Evolutionary conservation across 2,797 vertebrate genomes (phyloP), one percentile per base, ranked within the genome.

Genomic region (Eutrigla gurnardus): DNA sequence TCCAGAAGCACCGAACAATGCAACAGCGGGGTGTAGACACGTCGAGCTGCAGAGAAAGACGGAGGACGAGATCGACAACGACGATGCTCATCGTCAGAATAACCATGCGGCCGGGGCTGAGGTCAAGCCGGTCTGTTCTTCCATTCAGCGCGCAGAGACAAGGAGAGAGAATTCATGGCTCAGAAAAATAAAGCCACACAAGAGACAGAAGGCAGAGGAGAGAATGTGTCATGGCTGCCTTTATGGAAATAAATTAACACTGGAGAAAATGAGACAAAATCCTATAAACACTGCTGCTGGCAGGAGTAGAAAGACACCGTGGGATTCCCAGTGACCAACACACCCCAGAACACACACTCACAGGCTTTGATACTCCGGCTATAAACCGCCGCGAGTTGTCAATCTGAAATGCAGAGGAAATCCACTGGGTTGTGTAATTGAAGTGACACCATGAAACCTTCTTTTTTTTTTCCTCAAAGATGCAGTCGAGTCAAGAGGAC

Each of bases 181-280:
- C 71, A 65, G 87, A 76, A 73, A 87, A 90, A 75, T 76, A 69
- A 83, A 92, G 88, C 83, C 88, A 78, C 85, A 83, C 81, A 81
- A 33, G 80, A 91, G 82, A 84, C 79, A 77, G 68, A 84, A 80
- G 66, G 81, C 82, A 89, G 79, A 88, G 92, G 92, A 94, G 91
- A 92, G 88, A 92, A 93, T 91, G 91, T 92, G 93, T 93, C 92
- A 94, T 89, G 87, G 88, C 88, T 89, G 89, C 79, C 80, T 91
- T 90, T 88, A 90, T 93, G 90, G 93, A 93, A 94, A 94, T 86
- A 90, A 90, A 93, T 94, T 94, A 93, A 91, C 89, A 83, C 91
- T 89, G 91, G 91, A 91, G 93, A 94, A 91, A 93, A 93, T 90
- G 90, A 93, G 91, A 86, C 87, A 88, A 92, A 91, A 91, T 92